Evolutionary conservation across 2,113 vertebrate species (phyloP), one percentile per base, ranked within the genome.

Genomic region (Halichoerus grypus): DNA sequence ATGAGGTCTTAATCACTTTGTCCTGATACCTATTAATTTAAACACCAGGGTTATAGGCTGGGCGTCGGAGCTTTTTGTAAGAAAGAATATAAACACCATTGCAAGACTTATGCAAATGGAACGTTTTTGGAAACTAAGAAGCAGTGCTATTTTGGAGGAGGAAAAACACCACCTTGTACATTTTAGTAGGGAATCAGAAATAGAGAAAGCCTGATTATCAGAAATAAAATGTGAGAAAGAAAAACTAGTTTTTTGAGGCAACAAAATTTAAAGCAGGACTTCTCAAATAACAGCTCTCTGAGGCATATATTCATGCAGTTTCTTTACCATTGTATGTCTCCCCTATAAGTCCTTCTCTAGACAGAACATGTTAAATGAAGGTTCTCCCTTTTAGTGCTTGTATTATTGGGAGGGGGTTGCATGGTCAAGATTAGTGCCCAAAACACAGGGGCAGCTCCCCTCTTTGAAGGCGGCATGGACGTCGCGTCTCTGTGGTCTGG

Each of bases 141-240:
- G 74, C 33, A 24, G 63, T 63, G 76, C 96, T 95, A 0, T 94
- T 98, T 90, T 79, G 53, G 85, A 42, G 19, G 42, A 97, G 49
- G 51, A 84, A 85, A 76, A 82, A 39, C 10, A 69, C 49, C n/a
- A 28, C 67, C 79, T 39, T 85, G 39, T 55, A 39, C 28, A 49
- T 84, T 65, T 59, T 83, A 63, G 59, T 57, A 42, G 55, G 55
- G 76, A 80, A 46, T 91, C 57, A 80, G 51, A 81, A 92, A 82
- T 31, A 87, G 96, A 63, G 55, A 59, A 91, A 53, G 42, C 42
- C 69, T 69, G 88, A 69, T 61, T 69, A 33, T 91, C 76, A 81
- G 57, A 76, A 90, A 71, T 65, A 61, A 31, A 86, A 59, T n/a
- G 7, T 53, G 80, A 69, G 67, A 53, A 82, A 95, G 89, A 53